Conservation (phyloP, 2,888 invertebrate genomes). For the Harpagoxenus sublaevis region DNA sequence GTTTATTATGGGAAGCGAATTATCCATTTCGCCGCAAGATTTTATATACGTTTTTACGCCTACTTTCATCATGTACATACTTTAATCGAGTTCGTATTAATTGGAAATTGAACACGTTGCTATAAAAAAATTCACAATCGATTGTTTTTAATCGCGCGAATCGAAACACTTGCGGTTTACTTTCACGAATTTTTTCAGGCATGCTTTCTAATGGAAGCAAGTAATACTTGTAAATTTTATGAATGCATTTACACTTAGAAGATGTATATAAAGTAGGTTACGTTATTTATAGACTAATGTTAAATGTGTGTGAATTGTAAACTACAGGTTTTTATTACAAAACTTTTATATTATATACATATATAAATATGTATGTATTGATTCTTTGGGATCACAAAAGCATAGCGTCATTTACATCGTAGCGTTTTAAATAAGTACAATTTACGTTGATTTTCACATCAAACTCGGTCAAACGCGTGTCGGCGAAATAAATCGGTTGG, state of each 20-base stretch:
- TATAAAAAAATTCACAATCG: neutral
- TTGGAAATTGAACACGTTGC: neutral
- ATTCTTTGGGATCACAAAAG: neutral
- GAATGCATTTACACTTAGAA: neutral
- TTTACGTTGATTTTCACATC: neutral
- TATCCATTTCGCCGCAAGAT: neutral
- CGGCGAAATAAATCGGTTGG: neutral
- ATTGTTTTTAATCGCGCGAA: slow-evolving; percentile 21
- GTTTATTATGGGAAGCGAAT: neutral
- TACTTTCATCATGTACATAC: slow-evolving; percentile 16
- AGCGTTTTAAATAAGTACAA: neutral
- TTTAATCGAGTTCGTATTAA: neutral
- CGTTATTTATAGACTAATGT: neutral
- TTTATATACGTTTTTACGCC: neutral
- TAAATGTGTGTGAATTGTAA: neutral
- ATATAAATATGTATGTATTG: neutral
- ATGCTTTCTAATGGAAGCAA: neutral
- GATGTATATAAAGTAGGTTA: neutral
- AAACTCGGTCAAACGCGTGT: neutral
- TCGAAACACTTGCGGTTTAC: neutral
- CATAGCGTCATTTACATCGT: neutral
- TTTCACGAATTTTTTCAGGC: neutral
- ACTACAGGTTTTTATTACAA: neutral
- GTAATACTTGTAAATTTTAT: neutral
- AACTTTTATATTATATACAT: neutral